Percentiles rank a stretch among this genome's conserved stretches.
Evolutionary conservation across 2,113 vertebrate genomes (phyloP).

Genomic region (Callipepla californica): DNA sequence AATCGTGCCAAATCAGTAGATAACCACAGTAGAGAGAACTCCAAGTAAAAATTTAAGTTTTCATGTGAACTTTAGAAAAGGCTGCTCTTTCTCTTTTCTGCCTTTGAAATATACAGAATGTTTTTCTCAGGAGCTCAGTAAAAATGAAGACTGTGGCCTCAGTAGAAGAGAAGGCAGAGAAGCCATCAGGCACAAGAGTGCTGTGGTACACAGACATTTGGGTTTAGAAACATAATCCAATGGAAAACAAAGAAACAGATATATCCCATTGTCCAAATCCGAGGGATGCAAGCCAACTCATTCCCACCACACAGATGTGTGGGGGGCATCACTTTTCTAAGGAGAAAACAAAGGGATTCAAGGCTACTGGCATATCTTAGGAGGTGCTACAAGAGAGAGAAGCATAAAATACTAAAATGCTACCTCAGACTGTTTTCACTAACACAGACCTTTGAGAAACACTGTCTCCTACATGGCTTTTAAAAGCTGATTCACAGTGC

Average conservation of each 20-base stretch:
- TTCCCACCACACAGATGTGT: not conserved
- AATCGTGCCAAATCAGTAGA: not conserved
- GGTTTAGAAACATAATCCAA: not conserved
- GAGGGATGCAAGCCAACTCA: not conserved
- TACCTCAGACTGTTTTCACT: not conserved
- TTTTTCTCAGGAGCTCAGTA: not conserved
- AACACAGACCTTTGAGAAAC: not conserved
- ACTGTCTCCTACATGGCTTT: not conserved
- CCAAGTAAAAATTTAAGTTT: not conserved
- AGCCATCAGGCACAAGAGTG: not conserved
- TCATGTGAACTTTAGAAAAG: not conserved
- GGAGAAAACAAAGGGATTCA: fast-evolving
- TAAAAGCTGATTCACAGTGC: not conserved
- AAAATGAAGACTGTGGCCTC: not conserved
- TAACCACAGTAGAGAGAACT: not conserved
- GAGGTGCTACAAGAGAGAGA: not conserved
- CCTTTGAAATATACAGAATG: not conserved
- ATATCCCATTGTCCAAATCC: not conserved
- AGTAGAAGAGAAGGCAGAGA: not conserved
- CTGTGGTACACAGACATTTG: not conserved
- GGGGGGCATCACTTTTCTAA: not conserved
- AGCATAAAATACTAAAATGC: not conserved
- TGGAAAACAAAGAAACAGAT: not conserved
- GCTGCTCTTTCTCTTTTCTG: not conserved
- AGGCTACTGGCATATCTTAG: not conserved